These are phyloP conservation scores for Palaemon carinicauda DNA, from an alignment of 1,140 invertebrate species.

Conservation along the genomic window DNA sequence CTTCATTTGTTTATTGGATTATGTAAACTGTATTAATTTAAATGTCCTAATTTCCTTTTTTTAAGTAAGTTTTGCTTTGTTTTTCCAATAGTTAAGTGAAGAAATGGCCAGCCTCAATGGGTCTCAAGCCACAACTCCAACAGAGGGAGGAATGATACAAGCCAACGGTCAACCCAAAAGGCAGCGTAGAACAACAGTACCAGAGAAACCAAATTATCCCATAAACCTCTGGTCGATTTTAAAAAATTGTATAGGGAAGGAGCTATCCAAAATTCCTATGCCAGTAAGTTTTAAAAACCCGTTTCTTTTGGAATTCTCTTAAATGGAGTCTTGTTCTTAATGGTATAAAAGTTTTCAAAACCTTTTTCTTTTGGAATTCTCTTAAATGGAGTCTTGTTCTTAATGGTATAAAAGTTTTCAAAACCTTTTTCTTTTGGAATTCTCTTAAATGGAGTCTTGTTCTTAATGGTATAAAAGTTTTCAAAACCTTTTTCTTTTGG, in stretches of 20 bases:
- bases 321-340: neutral
- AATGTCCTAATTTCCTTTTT: neutral
- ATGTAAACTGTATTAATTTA: neutral
- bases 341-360: too few species aligned
- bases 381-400: neutral
- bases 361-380: neutral
- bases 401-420: neutral
- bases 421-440: neutral
- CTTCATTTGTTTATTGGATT: too few species aligned
- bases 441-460: neutral
- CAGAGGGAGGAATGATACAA: neutral
- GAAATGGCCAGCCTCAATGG: slow-evolving; percentile 58
- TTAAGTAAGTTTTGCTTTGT: neutral
- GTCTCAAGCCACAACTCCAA: slow-evolving; percentile 55
- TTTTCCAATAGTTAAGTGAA: slow-evolving; percentile 50
- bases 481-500: too few species aligned
- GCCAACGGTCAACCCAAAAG: slow-evolving; percentile 57
- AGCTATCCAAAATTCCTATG: slow-evolving; percentile 99
- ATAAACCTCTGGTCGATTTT: slow-evolving; percentile 98
- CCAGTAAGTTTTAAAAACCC: slow-evolving; percentile 72
- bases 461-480: neutral
- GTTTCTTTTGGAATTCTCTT: neutral
- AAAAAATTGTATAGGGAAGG: slow-evolving; percentile 99
- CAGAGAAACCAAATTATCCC: slow-evolving; percentile 95
- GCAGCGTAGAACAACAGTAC: slow-evolving; percentile 78